A percentile compares a stretch with the other conserved stretches of the same genome.
phyloP scores from a whole-genome alignment of 1,140 invertebrate species.

The Zaprionus vittiger region DNA sequence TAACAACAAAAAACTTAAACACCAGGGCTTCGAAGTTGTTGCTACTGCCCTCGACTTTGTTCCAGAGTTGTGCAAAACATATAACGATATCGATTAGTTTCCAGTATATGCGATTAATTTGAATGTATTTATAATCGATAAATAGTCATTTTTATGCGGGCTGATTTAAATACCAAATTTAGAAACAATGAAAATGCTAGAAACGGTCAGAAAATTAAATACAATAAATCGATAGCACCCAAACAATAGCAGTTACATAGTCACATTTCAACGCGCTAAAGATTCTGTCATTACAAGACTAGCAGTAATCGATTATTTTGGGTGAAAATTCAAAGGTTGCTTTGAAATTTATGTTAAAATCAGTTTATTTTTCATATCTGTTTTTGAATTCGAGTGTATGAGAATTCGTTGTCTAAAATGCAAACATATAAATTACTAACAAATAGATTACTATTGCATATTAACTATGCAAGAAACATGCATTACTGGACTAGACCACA shows the following conservation, averaged over 20 bases:
- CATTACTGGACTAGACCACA: background rate
- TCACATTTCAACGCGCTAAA: too few species aligned
- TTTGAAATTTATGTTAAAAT: background rate
- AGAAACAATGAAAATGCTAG: background rate
- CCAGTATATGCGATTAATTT: background rate
- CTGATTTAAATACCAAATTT: background rate
- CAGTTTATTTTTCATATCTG: background rate
- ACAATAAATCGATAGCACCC: too few species aligned
- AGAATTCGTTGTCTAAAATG: slow-evolving; percentile 27
- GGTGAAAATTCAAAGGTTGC: background rate
- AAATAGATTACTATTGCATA: background rate
- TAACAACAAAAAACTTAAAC: slow-evolving; percentile 61
- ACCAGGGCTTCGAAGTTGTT: slow-evolving; percentile 54
- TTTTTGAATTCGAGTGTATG: slow-evolving; percentile 14
- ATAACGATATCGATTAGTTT: background rate
- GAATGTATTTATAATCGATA: background rate
- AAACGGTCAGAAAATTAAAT: too few species aligned
- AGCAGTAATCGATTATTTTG: background rate
- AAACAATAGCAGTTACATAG: too few species aligned
- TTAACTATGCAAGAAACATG: slow-evolving; percentile 7
- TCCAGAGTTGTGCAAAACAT: background rate
- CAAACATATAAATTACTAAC: slow-evolving; percentile 16
- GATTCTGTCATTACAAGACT: background rate
- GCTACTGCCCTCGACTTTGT: slow-evolving; percentile 35
- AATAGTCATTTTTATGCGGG: background rate